Evolutionary conservation across 2,888 invertebrate genomes (phyloP).

Genomic region (Beris chalybata): DNA sequence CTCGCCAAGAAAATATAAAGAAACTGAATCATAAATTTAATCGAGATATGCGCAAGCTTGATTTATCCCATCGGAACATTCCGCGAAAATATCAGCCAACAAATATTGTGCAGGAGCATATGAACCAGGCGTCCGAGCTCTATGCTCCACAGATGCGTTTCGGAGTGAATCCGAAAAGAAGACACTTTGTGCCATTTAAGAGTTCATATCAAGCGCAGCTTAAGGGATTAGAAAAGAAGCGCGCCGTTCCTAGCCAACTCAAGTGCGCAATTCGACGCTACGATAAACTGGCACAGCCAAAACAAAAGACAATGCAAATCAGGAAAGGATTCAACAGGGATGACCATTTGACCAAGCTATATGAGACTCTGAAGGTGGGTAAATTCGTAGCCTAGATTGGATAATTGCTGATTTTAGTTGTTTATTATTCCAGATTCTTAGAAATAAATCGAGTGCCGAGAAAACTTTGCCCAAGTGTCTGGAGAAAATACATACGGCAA

Average conservation of each 20-base stretch:
- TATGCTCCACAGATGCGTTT: slow-evolving; percentile 66
- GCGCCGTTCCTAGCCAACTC: slow-evolving; percentile 40
- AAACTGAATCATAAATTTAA: slow-evolving; percentile 56
- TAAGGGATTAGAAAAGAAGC: slow-evolving; percentile 48
- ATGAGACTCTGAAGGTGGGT: slow-evolving; percentile 48
- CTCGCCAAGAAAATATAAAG: slow-evolving; percentile 60
- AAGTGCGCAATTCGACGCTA: slow-evolving; percentile 49
- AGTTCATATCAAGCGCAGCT: slow-evolving; percentile 49
- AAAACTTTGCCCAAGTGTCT: slow-evolving; percentile 46
- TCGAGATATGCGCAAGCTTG: slow-evolving; percentile 60
- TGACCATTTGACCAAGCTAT: slow-evolving; percentile 49
- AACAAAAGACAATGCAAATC: slow-evolving; percentile 47
- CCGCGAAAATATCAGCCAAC: slow-evolving; percentile 54
- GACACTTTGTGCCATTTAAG: slow-evolving; percentile 55
- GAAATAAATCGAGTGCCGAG: slow-evolving; percentile 43
- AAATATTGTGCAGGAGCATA: slow-evolving; percentile 58
- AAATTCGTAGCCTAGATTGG: no score
- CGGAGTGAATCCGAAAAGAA: slow-evolving; percentile 66
- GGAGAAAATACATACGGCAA: slow-evolving; percentile 36
- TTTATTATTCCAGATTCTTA: slow-evolving; percentile 42
- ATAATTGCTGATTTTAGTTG: background rate
- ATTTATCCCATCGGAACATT: slow-evolving; percentile 52
- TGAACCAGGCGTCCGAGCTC: slow-evolving; percentile 64
- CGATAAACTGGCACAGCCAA: slow-evolving; percentile 50
- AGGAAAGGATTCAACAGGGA: slow-evolving; percentile 52